These are phyloP conservation scores for Pogoniulus pusillus DNA, from an alignment of 2,797 vertebrate genomes.

Conservation along the genomic window DNA sequence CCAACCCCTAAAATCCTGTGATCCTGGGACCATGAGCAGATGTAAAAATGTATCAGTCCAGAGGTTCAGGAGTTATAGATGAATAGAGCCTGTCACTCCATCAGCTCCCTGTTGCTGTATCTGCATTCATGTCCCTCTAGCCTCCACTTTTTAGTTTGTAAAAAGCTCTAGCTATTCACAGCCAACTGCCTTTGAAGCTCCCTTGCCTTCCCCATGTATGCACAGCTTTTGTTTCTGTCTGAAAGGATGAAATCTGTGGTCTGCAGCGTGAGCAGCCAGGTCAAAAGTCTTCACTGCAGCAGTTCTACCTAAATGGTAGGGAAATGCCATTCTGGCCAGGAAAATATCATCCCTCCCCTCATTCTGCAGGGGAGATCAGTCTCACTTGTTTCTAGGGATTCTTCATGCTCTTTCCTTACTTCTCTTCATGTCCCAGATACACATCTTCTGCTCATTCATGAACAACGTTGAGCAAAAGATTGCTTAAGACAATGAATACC, in stretches of 20 bases:
- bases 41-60: neutral
- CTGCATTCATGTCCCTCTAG: neutral
- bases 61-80: neutral
- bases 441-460: neutral
- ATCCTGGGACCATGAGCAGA: neutral
- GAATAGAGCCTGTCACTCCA: neutral
- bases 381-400: neutral
- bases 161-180: neutral
- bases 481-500: neutral
- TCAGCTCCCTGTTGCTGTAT: neutral
- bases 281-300: neutral
- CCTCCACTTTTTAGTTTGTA: neutral
- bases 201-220: neutral
- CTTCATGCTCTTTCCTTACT: neutral
- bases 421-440: neutral
- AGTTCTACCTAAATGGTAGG: neutral
- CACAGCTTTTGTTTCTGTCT: neutral
- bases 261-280: neutral
- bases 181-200: neutral
- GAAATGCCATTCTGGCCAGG: neutral
- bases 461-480: neutral
- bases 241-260: neutral
- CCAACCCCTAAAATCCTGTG: too few relatives aligned
- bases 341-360: neutral
- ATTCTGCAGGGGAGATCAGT: neutral